Evolutionary conservation across 2,888 invertebrate genomes (phyloP), one percentile per base, ranked within the genome.

Genomic region (Macrosiphum euphorbiae): DNA sequence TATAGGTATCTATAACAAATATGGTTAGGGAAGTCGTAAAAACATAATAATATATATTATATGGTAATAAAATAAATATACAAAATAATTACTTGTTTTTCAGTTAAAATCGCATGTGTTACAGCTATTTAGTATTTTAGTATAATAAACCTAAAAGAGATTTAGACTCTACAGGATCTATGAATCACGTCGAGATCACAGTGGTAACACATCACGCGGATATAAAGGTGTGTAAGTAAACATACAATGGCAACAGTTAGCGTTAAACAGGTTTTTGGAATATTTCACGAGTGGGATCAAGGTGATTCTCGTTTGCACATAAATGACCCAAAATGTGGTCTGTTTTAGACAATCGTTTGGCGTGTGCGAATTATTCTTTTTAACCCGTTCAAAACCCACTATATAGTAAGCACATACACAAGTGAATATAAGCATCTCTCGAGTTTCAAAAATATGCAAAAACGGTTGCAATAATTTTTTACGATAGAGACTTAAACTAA

Each of bases 211-310:
- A 92, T 88, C 92, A 67, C 67, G 13, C 28, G 55, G n/a, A 55
- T 88, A 88, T 88, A 67, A 50, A 88, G 28, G 50, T 67, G 92
- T 52, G 20, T 84, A 84, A 58, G 13, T 88, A 88, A 88, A 92
- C 78, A 50, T 88, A 92, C 92, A 88, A 92, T 88, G 61, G 92
- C 78, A 55, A 92, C 87, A 50, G 92, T 61, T 91, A 58, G 47
- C 10, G 52, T 44, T 41, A 92, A 92, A 92, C 92, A 88, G 92
- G 92, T 92, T 92, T 92, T 92, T n/a, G 50, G 50, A 87, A 35
- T 67, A 28, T 92, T 87, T 67, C 50, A 78, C 78, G 92, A 88
- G 88, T 78, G 92, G 88, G 78, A 92, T 92, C 88, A 26, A 88
- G 55, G 52, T 52, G 52, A 88, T 55, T 92, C 88, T 78, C 92